These are phyloP conservation scores for Planiliza haematocheilus DNA, from an alignment of 2,113 vertebrate species.

Conservation along the genomic window DNA sequence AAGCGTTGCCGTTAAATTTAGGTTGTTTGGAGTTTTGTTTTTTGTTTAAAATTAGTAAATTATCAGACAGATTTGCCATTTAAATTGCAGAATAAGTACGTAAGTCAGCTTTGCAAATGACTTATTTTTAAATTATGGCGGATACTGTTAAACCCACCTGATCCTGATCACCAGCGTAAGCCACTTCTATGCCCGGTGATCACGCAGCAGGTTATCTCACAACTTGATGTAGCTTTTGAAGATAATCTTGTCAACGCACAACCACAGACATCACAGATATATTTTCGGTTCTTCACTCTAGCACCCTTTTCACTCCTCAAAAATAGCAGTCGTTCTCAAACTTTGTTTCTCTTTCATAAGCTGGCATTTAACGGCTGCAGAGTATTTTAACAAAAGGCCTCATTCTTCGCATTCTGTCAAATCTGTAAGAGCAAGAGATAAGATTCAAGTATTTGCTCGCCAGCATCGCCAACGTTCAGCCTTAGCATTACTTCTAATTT, in stretches of 20 bases:
- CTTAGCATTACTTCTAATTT: background rate
- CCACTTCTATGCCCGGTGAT: background rate
- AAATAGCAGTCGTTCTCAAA: too few relatives aligned
- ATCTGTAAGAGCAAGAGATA: too few relatives aligned
- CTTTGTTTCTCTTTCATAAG: too few relatives aligned
- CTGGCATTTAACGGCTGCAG: background rate
- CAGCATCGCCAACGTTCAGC: too few relatives aligned
- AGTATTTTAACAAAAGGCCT: background rate
- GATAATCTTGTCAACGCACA: background rate
- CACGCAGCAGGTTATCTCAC: background rate
- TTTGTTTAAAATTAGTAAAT: background rate
- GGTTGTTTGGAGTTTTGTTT: too few relatives aligned
- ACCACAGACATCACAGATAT: background rate
- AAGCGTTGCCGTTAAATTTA: background rate
- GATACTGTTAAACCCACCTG: background rate
- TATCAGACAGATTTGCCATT: background rate
- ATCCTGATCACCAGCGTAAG: background rate
- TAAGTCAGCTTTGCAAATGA: too few relatives aligned
- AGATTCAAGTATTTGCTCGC: too few relatives aligned
- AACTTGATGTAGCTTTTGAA: too few relatives aligned
- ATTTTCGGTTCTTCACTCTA: too few relatives aligned
- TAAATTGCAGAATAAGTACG: background rate
- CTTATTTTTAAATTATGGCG: background rate
- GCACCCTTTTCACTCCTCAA: too few relatives aligned
- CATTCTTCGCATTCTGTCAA: background rate